Conservation (phyloP, 2,888 invertebrate genomes). For the Neoascia interrupta region DNA sequence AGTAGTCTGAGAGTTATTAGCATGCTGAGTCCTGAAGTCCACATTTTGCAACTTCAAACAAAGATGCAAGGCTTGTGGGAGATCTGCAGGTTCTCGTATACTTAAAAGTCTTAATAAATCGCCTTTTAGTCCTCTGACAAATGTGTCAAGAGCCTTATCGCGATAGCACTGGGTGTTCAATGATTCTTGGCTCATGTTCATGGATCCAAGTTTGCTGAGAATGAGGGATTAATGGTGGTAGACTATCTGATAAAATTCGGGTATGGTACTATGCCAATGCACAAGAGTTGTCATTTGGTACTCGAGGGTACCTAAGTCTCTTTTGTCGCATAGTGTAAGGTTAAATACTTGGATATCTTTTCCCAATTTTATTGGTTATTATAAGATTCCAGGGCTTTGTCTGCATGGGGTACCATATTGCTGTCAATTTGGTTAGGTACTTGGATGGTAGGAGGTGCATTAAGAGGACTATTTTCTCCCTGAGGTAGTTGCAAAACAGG, state of each 20-base stretch:
- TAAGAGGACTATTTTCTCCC: not conserved
- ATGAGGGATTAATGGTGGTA: slow-evolving; percentile 26
- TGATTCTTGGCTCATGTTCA: slow-evolving; percentile 8
- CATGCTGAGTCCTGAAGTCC: slow-evolving; percentile 19
- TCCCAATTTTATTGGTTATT: slow-evolving; percentile 1
- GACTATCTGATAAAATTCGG: slow-evolving; percentile 13
- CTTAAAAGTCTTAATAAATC: slow-evolving; percentile 1
- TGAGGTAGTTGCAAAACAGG: not conserved
- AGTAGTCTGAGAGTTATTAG: not conserved
- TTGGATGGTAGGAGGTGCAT: not conserved
- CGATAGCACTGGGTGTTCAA: slow-evolving; percentile 16
- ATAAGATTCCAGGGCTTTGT: slow-evolving; percentile 18
- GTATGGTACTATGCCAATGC: slow-evolving; percentile 5
- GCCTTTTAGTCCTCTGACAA: slow-evolving; percentile 3
- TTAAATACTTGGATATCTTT: not conserved
- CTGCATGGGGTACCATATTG: not conserved
- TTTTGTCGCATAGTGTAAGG: not conserved
- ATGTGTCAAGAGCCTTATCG: slow-evolving; percentile 14
- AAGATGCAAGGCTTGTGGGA: slow-evolving; percentile 9
- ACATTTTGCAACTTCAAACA: no score
- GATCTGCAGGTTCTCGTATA: slow-evolving; percentile 12
- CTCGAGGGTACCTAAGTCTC: slow-evolving; percentile 5
- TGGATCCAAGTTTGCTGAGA: slow-evolving; percentile 15
- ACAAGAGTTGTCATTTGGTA: no score
- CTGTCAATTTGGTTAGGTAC: not conserved